Percentiles rank a stretch among this genome's conserved stretches.
Evolutionary conservation across 2,888 invertebrate genomes (phyloP).

Genomic region (Teleiodes luculella): DNA sequence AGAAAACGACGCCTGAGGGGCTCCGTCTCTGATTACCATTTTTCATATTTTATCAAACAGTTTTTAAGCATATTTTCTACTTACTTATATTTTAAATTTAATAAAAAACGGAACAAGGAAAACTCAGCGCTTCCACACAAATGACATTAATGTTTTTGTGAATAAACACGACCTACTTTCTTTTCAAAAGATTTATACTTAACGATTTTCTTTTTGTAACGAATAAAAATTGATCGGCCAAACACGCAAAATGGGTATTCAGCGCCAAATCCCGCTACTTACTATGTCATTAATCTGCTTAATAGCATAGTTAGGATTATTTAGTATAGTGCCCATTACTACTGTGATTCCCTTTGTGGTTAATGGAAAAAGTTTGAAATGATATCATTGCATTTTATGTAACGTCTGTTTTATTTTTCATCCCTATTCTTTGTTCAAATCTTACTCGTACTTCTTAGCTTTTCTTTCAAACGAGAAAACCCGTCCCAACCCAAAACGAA

Average conservation of each 20-base stretch:
- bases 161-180: background rate
- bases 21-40: no score
- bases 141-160: background rate
- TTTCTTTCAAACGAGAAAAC: no score
- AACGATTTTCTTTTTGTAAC: background rate
- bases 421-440: no score
- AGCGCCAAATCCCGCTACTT: background rate
- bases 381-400: background rate
- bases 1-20: no score
- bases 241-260: background rate
- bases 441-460: no score
- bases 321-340: background rate
- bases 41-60: no score
- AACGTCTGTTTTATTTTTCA: no score
- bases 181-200: background rate
- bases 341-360: background rate
- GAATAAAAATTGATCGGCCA: background rate
- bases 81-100: no score
- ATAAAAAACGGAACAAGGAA: background rate
- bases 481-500: no score
- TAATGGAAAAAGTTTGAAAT: background rate
- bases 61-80: no score
- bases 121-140: background rate
- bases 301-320: background rate
- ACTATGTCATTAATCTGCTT: slow-evolving; percentile 2